Base-by-base conservation (phyloP, 2,888 invertebrate genomes). In the Megaustenia siamemsis region DNA sequence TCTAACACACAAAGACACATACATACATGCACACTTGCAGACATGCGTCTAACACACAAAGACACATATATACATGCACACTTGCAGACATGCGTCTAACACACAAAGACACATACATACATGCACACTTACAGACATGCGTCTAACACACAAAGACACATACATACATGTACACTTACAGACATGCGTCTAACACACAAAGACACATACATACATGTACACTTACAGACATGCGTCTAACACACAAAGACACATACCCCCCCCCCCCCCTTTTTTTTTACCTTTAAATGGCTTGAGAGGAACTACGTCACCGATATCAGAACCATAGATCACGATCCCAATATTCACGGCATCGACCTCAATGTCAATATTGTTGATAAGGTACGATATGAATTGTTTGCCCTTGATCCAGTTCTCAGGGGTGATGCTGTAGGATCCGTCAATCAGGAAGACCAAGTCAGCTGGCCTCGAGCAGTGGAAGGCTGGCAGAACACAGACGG, bases 361-460 rank as follows among this genome's bases (percentile, higher is more conserved):
- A 15, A 86, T 60, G 76, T 86, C 86, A 21, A 86, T 40, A 68
- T 89, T 88, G 49, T 87, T 86, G 71, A 92, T 88, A 63, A 92
- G 89, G 21, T 89, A 86, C 68, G 90, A 87, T 28, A 91, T 90
- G 83, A 92, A 91, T 63, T 89, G 83, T 63, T 89, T 86, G 73
- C 88, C 89, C 75, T 86, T 88, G 76, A 86, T 85, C 92, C 92
- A 92, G 82, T 91, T 90, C 18, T 83, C 77, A 15, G 87, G 83
- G 35, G 89, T 87, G 40, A 92, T 91, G 76, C 90, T 90, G 87
- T 90, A 89, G 5, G 86, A 86, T n/a, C 91, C 92, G 81, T 92
- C 91, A 32, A 92, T 45, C 6, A 92, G 86, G 43, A 92, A 89
- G 84, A 91, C 87, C 18, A 92, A 88, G 80, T 92, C 92, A 0